Evolutionary conservation across 2,113 vertebrate species (phyloP).

Genomic region (Vidua chalybeata): DNA sequence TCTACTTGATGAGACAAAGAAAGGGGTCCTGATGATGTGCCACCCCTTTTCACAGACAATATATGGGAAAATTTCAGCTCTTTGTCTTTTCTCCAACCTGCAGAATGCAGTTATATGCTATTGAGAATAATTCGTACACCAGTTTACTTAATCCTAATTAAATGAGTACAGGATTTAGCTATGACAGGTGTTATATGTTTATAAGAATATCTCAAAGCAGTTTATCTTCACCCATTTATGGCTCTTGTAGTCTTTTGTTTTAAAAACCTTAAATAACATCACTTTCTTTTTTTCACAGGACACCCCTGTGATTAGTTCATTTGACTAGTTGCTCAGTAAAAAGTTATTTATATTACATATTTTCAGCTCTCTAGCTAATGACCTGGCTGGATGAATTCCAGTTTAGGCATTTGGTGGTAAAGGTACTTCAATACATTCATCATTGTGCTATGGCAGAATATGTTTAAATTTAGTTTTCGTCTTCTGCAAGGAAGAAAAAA

Average conservation of each 20-base stretch:
- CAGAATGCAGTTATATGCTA: background rate
- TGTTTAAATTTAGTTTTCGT: background rate
- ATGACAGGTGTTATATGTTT: background rate
- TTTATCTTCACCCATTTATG: background rate
- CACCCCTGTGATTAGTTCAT: background rate
- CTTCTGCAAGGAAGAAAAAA: background rate
- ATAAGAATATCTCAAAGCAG: background rate
- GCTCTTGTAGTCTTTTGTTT: background rate
- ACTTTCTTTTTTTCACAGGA: background rate
- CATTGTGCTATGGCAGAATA: background rate
- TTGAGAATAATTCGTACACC: background rate
- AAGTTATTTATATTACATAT: background rate
- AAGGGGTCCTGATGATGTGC: background rate
- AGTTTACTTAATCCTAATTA: background rate
- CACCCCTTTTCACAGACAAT: background rate
- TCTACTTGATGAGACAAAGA: background rate
- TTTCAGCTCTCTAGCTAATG: background rate
- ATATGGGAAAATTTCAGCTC: background rate
- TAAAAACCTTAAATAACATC: background rate
- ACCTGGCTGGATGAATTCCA: background rate
- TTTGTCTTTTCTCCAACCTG: background rate
- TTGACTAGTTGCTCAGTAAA: background rate
- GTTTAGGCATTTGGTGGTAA: background rate
- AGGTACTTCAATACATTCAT: background rate
- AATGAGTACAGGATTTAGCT: background rate